phyloP scores from a whole-genome alignment of 2,888 invertebrate species.

The Geotrupes spiniger region DNA sequence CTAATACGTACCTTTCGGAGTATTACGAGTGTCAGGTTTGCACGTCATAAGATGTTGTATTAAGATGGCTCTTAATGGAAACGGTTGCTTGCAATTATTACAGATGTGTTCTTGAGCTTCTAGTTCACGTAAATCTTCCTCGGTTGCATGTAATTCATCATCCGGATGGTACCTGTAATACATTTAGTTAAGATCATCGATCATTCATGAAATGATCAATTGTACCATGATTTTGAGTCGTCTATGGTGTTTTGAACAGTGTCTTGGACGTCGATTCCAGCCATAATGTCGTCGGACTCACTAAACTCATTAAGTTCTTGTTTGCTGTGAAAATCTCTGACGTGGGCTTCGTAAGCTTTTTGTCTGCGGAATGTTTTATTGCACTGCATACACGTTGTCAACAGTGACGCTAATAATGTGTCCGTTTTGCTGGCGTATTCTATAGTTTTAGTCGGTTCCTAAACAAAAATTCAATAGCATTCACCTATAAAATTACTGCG shows the following conservation, averaged over 20 bases:
- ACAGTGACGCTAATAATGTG: constrained; percentile 39
- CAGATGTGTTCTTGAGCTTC: constrained; percentile 49
- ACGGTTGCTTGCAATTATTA: constrained; percentile 48
- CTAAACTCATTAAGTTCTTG: constrained; percentile 71
- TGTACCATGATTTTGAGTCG: constrained; percentile 43
- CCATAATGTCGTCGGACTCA: constrained; percentile 83
- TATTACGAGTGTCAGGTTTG: constrained; percentile 32
- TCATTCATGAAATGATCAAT: constrained; percentile 10
- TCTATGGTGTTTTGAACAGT: constrained; percentile 42
- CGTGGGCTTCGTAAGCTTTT: constrained; percentile 62
- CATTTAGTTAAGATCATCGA: too few relatives aligned
- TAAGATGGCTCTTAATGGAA: constrained; percentile 44
- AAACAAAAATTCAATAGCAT: background rate
- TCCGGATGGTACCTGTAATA: constrained; percentile 42
- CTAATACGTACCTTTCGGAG: constrained; percentile 10
- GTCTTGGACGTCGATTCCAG: constrained; percentile 72
- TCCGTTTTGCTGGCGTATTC: constrained; percentile 23
- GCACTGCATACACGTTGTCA: constrained; percentile 46
- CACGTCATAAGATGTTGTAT: constrained; percentile 48
- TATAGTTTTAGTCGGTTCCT: background rate
- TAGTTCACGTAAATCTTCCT: constrained; percentile 50
- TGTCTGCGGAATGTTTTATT: constrained; percentile 62
- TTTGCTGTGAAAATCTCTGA: constrained; percentile 57
- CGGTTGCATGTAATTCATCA: constrained; percentile 50
- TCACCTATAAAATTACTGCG: constrained; percentile 13